phyloP scores from a whole-genome alignment of 2,797 vertebrate genomes.

The Fistularia tabacaria region DNA sequence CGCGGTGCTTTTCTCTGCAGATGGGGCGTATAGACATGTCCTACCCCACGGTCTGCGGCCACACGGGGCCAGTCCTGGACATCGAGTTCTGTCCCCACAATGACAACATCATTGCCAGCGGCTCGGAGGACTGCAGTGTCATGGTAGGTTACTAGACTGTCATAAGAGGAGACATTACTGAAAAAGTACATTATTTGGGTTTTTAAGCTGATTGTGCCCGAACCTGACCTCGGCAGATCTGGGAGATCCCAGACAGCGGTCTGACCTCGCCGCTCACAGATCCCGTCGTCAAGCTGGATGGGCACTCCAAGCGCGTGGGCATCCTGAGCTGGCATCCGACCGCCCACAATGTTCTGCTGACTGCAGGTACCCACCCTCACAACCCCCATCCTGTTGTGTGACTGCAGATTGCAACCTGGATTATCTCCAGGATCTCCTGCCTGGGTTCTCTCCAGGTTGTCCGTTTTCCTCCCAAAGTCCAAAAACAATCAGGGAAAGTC shows the following conservation, averaged over 20 bases:
- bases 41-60: conserved; percentile 83
- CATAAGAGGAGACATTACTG: too few relatives aligned
- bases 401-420: not conserved
- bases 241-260: conserved; percentile 79
- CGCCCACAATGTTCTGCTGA: conserved; percentile 87
- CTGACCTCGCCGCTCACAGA: conserved; percentile 74
- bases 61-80: conserved; percentile 88
- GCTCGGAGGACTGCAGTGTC: conserved; percentile 88
- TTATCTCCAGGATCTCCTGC: not conserved
- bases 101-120: conserved; percentile 89
- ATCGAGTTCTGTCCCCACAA: conserved; percentile 92
- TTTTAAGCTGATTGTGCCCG: not conserved
- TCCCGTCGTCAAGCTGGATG: conserved; percentile 85
- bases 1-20: conserved; percentile 54
- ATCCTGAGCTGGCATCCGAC: conserved; percentile 90
- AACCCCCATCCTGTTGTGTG: not conserved
- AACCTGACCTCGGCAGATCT: conserved; percentile 65
- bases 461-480: too few relatives aligned
- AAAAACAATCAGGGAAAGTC: too few relatives aligned
- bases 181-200: not conserved
- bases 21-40: conserved; percentile 89
- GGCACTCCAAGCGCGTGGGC: conserved; percentile 89
- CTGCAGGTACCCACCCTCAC: conserved; percentile 76
- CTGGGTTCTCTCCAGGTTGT: too few relatives aligned
- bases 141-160: conserved; percentile 70